A percentile compares a stretch with the other conserved stretches of the same genome.
Conservation (phyloP, 2,113 vertebrate species). For the Desmodus rotundus region DNA sequence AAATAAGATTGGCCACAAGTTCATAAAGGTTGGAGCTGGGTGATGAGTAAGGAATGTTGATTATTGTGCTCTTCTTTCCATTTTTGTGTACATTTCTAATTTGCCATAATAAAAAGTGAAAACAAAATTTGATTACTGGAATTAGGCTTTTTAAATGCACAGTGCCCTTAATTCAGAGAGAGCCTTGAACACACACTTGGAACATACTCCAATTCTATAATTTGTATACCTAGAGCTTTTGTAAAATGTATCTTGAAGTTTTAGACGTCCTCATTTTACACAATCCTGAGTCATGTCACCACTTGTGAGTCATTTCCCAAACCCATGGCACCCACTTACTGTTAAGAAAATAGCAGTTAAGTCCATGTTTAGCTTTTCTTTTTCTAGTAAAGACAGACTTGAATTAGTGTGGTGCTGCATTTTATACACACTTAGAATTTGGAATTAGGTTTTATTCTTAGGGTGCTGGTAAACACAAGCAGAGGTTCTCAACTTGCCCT, state of each 20-base stretch:
- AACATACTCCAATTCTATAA: background rate
- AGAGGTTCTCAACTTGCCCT: background rate
- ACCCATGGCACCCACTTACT: background rate
- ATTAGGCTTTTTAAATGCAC: background rate
- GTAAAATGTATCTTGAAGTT: background rate
- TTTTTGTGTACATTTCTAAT: background rate
- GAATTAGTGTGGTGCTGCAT: background rate
- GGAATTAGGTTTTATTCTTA: background rate
- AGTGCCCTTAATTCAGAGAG: background rate
- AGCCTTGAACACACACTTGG: background rate
- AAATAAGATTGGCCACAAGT: background rate
- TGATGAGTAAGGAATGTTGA: background rate
- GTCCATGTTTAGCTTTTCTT: background rate
- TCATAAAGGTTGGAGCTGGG: background rate
- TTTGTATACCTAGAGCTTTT: background rate
- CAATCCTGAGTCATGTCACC: background rate
- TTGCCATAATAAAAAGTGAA: background rate
- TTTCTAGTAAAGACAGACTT: background rate
- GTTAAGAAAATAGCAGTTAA: background rate
- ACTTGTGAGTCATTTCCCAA: background rate
- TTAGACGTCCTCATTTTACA: background rate
- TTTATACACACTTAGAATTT: background rate
- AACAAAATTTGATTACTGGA: background rate
- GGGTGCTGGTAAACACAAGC: background rate
- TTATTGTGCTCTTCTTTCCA: background rate